phyloP scores from a whole-genome alignment of 2,888 invertebrate genomes.

The Apamea anceps region DNA sequence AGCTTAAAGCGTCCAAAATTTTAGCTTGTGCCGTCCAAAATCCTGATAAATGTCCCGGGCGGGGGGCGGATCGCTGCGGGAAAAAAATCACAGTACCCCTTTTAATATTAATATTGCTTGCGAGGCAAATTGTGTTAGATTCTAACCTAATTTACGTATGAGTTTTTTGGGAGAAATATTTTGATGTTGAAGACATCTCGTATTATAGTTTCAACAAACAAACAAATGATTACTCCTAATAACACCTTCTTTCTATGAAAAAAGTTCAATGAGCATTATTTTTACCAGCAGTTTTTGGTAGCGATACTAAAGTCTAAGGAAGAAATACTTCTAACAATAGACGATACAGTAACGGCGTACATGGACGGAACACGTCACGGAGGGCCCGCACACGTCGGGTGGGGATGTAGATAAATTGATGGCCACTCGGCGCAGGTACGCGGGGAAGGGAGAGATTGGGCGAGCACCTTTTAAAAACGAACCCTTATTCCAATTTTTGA shows the following conservation, averaged over 20 bases:
- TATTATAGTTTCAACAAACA: not conserved
- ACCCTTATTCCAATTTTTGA: slow-evolving; percentile 63
- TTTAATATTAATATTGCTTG: slow-evolving; percentile 81
- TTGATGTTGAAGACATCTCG: not conserved
- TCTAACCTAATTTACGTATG: slow-evolving; percentile 62
- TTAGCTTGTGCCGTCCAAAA: slow-evolving; percentile 92
- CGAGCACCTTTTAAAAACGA: slow-evolving; percentile 75
- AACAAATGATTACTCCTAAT: not conserved
- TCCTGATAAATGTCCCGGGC: slow-evolving; percentile 91
- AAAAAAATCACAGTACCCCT: slow-evolving; percentile 81
- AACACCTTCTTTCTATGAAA: no score
- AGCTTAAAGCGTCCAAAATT: slow-evolving; percentile 90
- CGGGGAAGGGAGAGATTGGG: slow-evolving; percentile 71
- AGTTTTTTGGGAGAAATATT: slow-evolving; percentile 16
- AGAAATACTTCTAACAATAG: slow-evolving; percentile 67
- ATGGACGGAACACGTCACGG: slow-evolving; percentile 75
- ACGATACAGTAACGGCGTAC: slow-evolving; percentile 78
- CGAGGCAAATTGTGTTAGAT: slow-evolving; percentile 73
- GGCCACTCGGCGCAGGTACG: slow-evolving; percentile 83
- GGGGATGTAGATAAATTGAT: slow-evolving; percentile 85
- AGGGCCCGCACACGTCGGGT: slow-evolving; percentile 76
- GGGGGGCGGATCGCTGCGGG: slow-evolving; percentile 78
- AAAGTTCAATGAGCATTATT: not conserved
- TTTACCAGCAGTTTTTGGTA: slow-evolving; percentile 14
- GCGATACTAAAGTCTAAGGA: slow-evolving; percentile 8